Percentiles rank a stretch among this genome's conserved stretches.
Evolutionary conservation across 2,113 vertebrate genomes (phyloP).

Genomic region (Catagonus wagneri): DNA sequence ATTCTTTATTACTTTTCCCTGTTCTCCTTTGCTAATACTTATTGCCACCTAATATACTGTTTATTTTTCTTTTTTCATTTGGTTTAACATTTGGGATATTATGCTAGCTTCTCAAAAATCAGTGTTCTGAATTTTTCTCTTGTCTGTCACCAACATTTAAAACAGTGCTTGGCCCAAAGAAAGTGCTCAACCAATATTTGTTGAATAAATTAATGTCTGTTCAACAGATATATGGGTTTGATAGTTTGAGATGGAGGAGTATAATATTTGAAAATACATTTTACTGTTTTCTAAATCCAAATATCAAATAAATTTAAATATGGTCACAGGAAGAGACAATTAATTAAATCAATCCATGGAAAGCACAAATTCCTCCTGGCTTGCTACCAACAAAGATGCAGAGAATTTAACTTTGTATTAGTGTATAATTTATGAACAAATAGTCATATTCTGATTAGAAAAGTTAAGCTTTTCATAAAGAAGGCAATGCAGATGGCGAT

Average conservation of each 20-base stretch:
- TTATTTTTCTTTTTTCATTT: background rate
- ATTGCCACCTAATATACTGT: background rate
- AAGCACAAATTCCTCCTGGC: background rate
- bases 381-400: background rate
- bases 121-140: background rate
- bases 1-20: background rate
- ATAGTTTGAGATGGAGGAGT: background rate
- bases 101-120: background rate
- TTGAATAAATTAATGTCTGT: background rate
- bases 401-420: constrained; percentile 3
- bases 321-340: background rate
- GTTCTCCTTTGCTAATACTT: background rate
- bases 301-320: background rate
- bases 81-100: background rate
- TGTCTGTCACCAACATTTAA: background rate
- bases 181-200: background rate
- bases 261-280: background rate
- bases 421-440: background rate
- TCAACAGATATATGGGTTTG: background rate
- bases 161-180: background rate
- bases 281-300: background rate
- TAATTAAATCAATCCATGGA: background rate
- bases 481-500: background rate
- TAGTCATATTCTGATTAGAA: background rate
- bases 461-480: background rate